Conservation (phyloP, 2,888 invertebrate genomes). For the Pollenia labialis region DNA sequence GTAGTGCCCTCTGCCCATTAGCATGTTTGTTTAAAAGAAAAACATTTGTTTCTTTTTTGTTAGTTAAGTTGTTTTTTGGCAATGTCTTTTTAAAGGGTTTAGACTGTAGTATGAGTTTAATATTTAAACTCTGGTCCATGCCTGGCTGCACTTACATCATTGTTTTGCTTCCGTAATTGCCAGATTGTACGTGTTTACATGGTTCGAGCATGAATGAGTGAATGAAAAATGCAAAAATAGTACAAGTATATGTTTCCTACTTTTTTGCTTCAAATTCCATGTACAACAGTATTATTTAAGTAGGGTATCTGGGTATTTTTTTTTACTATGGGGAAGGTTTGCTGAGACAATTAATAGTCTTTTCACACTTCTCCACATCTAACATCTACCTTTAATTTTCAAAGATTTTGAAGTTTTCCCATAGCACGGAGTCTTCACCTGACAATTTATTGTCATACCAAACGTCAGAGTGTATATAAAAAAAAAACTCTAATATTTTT, state of each 20-base stretch:
- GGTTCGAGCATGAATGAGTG: conserved; percentile 2
- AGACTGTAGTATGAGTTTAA: background rate
- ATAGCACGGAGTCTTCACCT: too few relatives aligned
- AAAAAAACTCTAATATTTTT: too few relatives aligned
- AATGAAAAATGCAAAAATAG: conserved; percentile 15
- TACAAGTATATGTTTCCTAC: background rate
- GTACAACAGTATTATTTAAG: conserved; percentile 36
- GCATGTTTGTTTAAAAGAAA: background rate
- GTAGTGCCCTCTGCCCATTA: background rate
- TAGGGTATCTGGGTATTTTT: conserved; percentile 9
- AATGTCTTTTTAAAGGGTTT: background rate
- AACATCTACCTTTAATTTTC: too few relatives aligned
- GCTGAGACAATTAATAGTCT: background rate
- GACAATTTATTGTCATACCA: too few relatives aligned
- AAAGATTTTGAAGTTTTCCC: too few relatives aligned
- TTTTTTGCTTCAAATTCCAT: conserved; percentile 23
- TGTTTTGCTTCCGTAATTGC: conserved; percentile 25
- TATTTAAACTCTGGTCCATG: conserved; percentile 36
- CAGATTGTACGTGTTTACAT: conserved; percentile 43
- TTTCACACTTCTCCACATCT: too few relatives aligned
- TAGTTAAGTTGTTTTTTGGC: background rate
- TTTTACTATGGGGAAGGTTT: conserved; percentile 13
- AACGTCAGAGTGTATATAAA: too few relatives aligned
- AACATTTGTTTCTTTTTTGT: background rate
- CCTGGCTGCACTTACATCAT: conserved; percentile 34